Percentiles rank a stretch among this genome's conserved stretches.
phyloP scores from a whole-genome alignment of 2,113 vertebrate species.

The Pterocles gutturalis region DNA sequence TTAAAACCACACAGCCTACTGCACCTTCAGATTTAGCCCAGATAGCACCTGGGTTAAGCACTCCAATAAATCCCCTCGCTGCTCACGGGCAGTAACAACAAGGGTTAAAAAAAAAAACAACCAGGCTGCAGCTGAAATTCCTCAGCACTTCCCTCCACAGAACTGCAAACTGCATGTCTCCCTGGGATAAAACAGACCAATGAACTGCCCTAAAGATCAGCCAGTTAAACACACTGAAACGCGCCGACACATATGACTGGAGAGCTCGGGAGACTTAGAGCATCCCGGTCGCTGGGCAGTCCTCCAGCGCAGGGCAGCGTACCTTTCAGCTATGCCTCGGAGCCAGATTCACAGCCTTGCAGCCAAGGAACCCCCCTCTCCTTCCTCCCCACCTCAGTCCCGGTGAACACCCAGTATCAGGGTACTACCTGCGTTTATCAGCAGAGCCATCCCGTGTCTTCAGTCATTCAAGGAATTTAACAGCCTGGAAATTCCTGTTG shows the following conservation, averaged over 20 bases:
- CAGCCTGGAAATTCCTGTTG: slow-evolving; percentile 85
- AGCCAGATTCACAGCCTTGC: slow-evolving; percentile 44
- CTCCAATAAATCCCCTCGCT: background rate
- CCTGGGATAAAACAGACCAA: background rate
- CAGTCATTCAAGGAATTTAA: slow-evolving; percentile 86
- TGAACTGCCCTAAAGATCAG: background rate
- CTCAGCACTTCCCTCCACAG: slow-evolving; percentile 17
- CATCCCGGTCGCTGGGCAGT: background rate
- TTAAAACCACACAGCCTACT: background rate
- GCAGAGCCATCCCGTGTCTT: slow-evolving; percentile 83
- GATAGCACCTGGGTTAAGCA: background rate
- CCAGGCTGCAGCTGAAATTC: slow-evolving; percentile 40
- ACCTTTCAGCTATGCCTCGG: background rate
- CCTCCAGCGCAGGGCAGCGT: background rate
- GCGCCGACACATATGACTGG: background rate
- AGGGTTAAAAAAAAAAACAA: background rate
- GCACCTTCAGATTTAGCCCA: slow-evolving; percentile 3
- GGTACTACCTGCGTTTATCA: slow-evolving; percentile 83
- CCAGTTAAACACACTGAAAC: background rate
- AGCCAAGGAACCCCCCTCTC: slow-evolving; percentile 68
- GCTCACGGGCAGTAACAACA: background rate
- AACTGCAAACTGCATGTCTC: background rate
- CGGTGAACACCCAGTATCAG: slow-evolving; percentile 59
- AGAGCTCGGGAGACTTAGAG: background rate
- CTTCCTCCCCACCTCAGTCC: slow-evolving; percentile 21